phyloP scores from a whole-genome alignment of 1,140 invertebrate species.

The Drosophila melanica region DNA sequence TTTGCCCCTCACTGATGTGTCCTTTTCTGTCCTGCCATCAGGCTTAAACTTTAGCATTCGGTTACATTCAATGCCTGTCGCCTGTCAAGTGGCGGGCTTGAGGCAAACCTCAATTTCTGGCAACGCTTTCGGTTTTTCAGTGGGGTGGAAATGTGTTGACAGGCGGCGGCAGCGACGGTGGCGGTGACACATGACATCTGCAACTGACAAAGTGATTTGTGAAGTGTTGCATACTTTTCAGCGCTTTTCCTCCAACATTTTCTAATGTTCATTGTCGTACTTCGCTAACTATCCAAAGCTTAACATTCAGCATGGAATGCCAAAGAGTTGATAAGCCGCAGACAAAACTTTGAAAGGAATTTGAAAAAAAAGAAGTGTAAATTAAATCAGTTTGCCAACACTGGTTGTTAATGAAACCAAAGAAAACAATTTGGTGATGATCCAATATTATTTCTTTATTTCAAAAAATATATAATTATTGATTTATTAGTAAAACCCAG shows the following conservation, averaged over 20 bases:
- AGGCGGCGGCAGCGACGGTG: constrained; percentile 1
- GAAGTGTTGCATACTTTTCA: constrained; percentile 39
- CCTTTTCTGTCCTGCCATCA: not conserved
- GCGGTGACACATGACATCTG: constrained; percentile 43
- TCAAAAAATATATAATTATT: no score
- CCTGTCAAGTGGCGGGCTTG: constrained; percentile 31
- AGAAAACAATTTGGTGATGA: not conserved
- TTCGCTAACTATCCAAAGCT: constrained; percentile 15
- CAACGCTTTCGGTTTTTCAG: constrained; percentile 25
- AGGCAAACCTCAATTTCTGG: constrained; percentile 41
- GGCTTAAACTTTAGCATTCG: not conserved
- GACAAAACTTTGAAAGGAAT: not conserved
- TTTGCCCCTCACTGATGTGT: constrained; percentile 1
- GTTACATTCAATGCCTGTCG: not conserved
- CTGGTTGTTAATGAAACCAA: not conserved
- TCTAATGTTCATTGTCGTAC: not conserved
- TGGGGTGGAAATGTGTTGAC: constrained; percentile 26
- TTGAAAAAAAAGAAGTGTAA: not conserved
- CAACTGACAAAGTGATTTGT: constrained; percentile 40
- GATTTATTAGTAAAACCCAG: no score
- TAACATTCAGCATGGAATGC: not conserved
- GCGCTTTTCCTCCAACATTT: not conserved
- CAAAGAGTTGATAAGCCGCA: not conserved
- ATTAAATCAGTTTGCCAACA: not conserved
- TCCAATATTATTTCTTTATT: not conserved